Evolutionary conservation across 1,140 invertebrate genomes (phyloP).

Genomic region (Camponotus vicinus): DNA sequence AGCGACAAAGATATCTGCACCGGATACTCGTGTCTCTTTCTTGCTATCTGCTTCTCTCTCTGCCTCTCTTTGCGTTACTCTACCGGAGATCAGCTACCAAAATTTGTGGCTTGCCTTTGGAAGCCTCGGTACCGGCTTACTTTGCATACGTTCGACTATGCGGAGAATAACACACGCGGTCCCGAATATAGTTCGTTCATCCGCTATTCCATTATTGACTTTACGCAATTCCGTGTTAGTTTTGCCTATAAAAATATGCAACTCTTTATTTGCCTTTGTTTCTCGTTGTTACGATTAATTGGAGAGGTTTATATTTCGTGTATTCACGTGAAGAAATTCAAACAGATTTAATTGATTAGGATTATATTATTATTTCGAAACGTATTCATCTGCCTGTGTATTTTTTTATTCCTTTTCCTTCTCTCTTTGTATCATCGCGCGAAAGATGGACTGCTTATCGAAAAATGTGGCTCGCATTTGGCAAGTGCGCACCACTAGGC

Average conservation of each 20-base stretch:
- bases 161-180: constrained; percentile 63
- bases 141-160: constrained; percentile 70
- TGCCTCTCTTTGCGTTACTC: constrained; percentile 30
- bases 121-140: constrained; percentile 17
- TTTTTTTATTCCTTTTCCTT: neutral
- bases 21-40: constrained; percentile 12
- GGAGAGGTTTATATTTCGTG: neutral
- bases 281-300: neutral
- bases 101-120: constrained; percentile 58
- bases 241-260: neutral
- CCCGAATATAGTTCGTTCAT: constrained; percentile 32
- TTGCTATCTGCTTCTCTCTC: constrained; percentile 1
- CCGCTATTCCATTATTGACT: constrained; percentile 31
- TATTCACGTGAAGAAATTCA: neutral
- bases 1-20: constrained; percentile 28
- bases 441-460: neutral
- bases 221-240: constrained; percentile 49
- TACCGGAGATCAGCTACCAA: constrained; percentile 45
- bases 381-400: neutral
- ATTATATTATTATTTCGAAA: neutral
- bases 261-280: neutral
- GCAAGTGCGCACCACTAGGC: neutral
- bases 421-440: neutral
- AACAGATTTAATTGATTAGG: neutral
- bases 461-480: constrained; percentile 25